Evolutionary conservation across 2,888 invertebrate species (phyloP).

Genomic region (Thecophora atra): DNA sequence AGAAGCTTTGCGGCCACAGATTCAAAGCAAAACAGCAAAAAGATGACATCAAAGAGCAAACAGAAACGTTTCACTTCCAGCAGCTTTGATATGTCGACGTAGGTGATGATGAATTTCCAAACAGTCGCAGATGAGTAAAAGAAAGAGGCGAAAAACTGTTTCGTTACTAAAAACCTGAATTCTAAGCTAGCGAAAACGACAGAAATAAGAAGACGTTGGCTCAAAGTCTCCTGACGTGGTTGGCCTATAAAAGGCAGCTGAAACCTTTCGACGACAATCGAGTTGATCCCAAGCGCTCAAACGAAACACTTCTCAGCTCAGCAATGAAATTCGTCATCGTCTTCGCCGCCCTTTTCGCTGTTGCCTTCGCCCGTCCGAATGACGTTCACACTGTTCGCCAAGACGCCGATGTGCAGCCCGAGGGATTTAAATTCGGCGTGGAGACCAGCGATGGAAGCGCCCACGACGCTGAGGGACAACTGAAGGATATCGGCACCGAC

Average conservation of each 20-base stretch:
- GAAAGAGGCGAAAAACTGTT: background rate
- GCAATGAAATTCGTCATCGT: constrained; percentile 54
- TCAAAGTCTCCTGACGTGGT: background rate
- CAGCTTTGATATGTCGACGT: background rate
- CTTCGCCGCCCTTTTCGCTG: constrained; percentile 49
- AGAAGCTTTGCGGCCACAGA: no score
- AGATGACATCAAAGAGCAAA: background rate
- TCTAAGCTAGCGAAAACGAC: background rate
- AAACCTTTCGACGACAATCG: background rate
- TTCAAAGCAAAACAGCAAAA: background rate
- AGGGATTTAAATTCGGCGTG: constrained; percentile 46
- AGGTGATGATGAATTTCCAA: background rate
- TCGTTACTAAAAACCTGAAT: constrained; percentile 13
- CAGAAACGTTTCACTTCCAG: background rate
- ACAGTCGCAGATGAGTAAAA: background rate
- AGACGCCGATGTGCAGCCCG: constrained; percentile 40
- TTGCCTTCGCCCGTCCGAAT: constrained; percentile 45
- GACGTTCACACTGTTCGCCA: constrained; percentile 47
- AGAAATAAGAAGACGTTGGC: background rate
- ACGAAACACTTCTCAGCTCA: constrained; percentile 15
- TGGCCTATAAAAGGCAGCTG: background rate
- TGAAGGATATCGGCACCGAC: constrained; percentile 67
- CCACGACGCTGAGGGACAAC: constrained; percentile 67
- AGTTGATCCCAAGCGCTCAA: constrained; percentile 1
- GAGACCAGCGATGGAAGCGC: constrained; percentile 68